Evolutionary conservation across 2,797 vertebrate genomes (phyloP).

Genomic region (Momotus momota): DNA sequence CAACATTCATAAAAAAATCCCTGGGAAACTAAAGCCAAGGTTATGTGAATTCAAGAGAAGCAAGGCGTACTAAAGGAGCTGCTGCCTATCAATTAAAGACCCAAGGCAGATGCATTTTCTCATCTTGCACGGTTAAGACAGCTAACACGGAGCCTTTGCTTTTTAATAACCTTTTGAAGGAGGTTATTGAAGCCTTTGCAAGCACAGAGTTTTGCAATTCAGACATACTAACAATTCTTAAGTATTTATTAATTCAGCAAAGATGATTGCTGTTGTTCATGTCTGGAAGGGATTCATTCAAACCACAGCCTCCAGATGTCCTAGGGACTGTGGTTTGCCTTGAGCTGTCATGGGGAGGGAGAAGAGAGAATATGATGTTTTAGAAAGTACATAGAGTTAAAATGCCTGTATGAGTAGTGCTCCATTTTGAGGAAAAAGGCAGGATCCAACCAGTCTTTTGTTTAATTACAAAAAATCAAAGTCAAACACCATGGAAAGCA

Average conservation of each 20-base stretch:
- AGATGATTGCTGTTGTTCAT: neutral
- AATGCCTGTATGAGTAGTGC: neutral
- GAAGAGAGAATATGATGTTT: neutral
- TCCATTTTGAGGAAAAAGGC: neutral
- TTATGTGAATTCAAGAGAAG: neutral
- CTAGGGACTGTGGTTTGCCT: neutral
- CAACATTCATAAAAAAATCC: neutral
- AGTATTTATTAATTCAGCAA: conserved; percentile 32
- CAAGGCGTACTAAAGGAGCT: neutral
- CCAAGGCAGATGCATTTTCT: neutral
- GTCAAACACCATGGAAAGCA: neutral
- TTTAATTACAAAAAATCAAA: conserved; percentile 20
- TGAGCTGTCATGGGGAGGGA: neutral
- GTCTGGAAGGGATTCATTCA: neutral
- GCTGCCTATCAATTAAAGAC: neutral
- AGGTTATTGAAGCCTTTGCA: neutral
- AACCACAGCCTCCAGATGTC: conserved; percentile 3
- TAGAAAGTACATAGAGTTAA: neutral
- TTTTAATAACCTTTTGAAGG: neutral
- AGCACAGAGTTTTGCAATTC: neutral
- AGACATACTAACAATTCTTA: conserved; percentile 4
- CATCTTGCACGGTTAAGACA: neutral
- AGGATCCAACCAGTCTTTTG: neutral
- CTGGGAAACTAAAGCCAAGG: neutral
- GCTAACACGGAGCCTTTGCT: neutral